phyloP scores from a whole-genome alignment of 2,113 vertebrate species.

The Eptesicus fuscus region DNA sequence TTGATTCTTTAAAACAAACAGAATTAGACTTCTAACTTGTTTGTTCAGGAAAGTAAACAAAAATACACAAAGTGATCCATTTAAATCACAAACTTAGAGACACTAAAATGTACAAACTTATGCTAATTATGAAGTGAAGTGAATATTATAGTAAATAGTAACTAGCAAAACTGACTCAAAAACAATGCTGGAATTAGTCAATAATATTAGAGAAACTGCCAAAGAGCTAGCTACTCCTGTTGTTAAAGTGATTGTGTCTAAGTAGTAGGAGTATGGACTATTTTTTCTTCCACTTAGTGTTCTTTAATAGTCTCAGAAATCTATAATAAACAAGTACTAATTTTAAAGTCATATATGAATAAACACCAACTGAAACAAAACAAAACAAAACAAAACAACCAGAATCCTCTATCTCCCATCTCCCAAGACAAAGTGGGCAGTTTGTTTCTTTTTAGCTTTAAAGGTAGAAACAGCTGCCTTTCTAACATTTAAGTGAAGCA shows the following conservation, averaged over 20 bases:
- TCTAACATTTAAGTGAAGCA: slow-evolving; percentile 27
- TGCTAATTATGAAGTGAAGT: neutral
- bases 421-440: neutral
- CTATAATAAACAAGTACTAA: neutral
- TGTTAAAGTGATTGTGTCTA: slow-evolving; percentile 7
- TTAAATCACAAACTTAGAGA: slow-evolving; percentile 22
- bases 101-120: neutral
- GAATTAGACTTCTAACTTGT: slow-evolving; percentile 6
- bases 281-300: neutral
- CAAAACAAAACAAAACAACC: neutral
- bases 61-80: slow-evolving; percentile 30
- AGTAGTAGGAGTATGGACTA: neutral
- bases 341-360: slow-evolving; percentile 31
- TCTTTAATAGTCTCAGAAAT: slow-evolving; percentile 10
- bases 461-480: slow-evolving; percentile 13
- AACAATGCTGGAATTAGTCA: slow-evolving; percentile 22
- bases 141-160: neutral
- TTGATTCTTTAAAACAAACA: slow-evolving; percentile 20
- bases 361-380: neutral
- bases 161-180: slow-evolving; percentile 3
- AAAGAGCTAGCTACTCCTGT: neutral
- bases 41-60: neutral
- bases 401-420: neutral
- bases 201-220: neutral
- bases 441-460: slow-evolving; percentile 22